Base-by-base conservation (phyloP, 1,140 invertebrate genomes). In the Ceratoteleas bidentatus region DNA sequence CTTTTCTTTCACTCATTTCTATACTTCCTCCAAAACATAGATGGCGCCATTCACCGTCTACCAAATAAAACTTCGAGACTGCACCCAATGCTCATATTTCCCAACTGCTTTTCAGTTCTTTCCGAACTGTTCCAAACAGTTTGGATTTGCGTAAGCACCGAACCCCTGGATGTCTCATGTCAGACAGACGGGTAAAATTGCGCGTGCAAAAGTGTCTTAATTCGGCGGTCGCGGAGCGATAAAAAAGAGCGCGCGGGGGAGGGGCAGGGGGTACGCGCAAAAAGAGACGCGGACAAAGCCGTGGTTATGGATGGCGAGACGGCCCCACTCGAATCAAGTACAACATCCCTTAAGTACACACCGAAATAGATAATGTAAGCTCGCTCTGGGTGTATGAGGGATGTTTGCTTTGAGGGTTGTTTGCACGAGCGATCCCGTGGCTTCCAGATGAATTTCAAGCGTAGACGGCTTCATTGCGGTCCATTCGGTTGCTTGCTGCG, bases 291-390 rank as follows among this genome's bases (percentile, higher is more conserved):
- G 73, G 72, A 84, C 77, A 84, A 80, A 77, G 73, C 65, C 40
- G 68, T 47, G 13, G 75, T 68, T 83, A 79, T 66, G 77, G 77
- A 77, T 84, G 58, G 61, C 77, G 57, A 75, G 56, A 70, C 66
- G 58, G 56, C 81, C 81, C 77, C 56, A 77, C 68, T 83, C 52
- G 84, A 83, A 64, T 83, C 73, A 68, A 84, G 73, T 66, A 69
- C 74, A 86, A 83, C 81, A 87, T 89, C 86, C 84, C 87, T 89
- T 86, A 85, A 85, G 85, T 87, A 88, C 87, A 88, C 85, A 87
- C 6, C 73, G 85, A 88, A 87, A 87, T 85, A 87, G 84, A 89
- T 87, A 87, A 89, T 88, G 84, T 88, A 85, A 89, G 87, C 87
- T 83, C 83, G 82, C 73, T 83, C 77, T 83, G 66, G 53, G 83